These are phyloP conservation scores for Zaprionus gabonicus DNA, from an alignment of 1,140 invertebrate genomes.

Conservation along the genomic window DNA sequence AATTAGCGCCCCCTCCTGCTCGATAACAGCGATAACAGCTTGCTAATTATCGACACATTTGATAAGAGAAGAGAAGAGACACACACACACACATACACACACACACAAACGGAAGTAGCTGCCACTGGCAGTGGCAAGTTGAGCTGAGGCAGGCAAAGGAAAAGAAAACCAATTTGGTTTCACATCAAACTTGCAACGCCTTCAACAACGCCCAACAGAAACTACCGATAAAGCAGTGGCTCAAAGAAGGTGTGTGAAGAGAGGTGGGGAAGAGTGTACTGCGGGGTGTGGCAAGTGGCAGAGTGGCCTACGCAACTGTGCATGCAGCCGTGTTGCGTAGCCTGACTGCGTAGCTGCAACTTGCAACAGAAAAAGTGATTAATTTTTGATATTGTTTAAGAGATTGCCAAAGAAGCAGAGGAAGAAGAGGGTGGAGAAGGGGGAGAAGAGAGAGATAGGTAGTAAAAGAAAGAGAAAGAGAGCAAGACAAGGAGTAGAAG, in stretches of 20 bases:
- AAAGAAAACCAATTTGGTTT: constrained; percentile 80
- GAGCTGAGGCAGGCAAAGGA: constrained; percentile 19
- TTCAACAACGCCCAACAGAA: constrained; percentile 73
- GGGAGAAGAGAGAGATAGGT: not conserved
- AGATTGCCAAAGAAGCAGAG: constrained; percentile 49
- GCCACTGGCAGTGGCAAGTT: constrained; percentile 6
- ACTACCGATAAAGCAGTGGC: constrained; percentile 61
- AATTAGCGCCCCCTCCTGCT: constrained; percentile 45
- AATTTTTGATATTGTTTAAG: constrained; percentile 80
- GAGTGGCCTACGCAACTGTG: constrained; percentile 21
- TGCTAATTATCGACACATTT: constrained; percentile 76
- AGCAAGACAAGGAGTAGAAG: not conserved
- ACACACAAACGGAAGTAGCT: constrained; percentile 25
- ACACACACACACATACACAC: not conserved
- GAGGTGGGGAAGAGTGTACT: too few species aligned
- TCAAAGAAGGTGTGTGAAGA: not conserved
- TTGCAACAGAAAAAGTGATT: constrained; percentile 73
- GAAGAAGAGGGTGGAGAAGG: not conserved
- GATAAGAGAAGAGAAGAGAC: constrained; percentile 47
- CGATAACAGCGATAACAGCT: constrained; percentile 38
- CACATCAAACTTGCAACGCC: constrained; percentile 82
- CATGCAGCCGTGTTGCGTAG: not conserved
- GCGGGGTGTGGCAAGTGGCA: not conserved
- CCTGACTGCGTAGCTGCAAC: constrained; percentile 58
- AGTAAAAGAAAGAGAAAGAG: not conserved